A percentile compares a stretch with the other conserved stretches of the same genome.
Conservation (phyloP, 2,888 invertebrate species). For the Drosophila greeni region DNA sequence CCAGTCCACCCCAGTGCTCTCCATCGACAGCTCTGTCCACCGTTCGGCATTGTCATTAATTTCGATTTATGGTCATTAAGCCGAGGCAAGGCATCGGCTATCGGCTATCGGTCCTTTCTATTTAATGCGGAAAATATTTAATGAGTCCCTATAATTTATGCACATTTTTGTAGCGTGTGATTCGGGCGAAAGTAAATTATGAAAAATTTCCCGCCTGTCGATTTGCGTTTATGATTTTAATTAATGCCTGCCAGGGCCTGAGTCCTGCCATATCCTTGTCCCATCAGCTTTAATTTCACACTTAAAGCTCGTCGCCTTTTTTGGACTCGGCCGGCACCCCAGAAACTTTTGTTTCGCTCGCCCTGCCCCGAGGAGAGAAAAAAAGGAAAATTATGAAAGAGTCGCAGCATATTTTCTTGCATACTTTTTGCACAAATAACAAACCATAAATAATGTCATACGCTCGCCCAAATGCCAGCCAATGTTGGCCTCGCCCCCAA, state of each 20-base stretch:
- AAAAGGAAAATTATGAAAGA: conserved; percentile 68
- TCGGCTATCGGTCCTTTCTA: conserved; percentile 44
- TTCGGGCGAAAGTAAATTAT: conserved; percentile 34
- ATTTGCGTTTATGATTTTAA: conserved; percentile 59
- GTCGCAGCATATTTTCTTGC: conserved; percentile 72
- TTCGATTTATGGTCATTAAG: conserved; percentile 74
- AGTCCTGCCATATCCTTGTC: conserved; percentile 7
- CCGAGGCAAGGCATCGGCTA: conserved; percentile 43
- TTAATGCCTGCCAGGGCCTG: conserved; percentile 45
- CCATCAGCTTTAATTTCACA: conserved; percentile 45
- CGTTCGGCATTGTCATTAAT: conserved; percentile 64
- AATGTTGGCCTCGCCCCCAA: conserved; percentile 61
- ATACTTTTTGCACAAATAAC: conserved; percentile 73
- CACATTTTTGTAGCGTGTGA: conserved; percentile 37
- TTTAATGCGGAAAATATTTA: conserved; percentile 62
- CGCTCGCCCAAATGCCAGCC: conserved; percentile 71
- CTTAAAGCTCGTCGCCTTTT: conserved; percentile 56
- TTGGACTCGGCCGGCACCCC: conserved; percentile 4
- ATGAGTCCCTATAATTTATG: conserved; percentile 69
- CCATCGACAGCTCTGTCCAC: conserved; percentile 10
- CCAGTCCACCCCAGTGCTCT: neutral
- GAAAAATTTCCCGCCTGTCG: conserved; percentile 39
- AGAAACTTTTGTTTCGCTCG: conserved; percentile 53
- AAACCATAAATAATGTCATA: conserved; percentile 77
- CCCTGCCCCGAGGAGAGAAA: conserved; percentile 7